Percentiles rank a stretch among this genome's conserved stretches.
Evolutionary conservation across 2,797 vertebrate species (phyloP).

Genomic region (Neoniphon sammara): DNA sequence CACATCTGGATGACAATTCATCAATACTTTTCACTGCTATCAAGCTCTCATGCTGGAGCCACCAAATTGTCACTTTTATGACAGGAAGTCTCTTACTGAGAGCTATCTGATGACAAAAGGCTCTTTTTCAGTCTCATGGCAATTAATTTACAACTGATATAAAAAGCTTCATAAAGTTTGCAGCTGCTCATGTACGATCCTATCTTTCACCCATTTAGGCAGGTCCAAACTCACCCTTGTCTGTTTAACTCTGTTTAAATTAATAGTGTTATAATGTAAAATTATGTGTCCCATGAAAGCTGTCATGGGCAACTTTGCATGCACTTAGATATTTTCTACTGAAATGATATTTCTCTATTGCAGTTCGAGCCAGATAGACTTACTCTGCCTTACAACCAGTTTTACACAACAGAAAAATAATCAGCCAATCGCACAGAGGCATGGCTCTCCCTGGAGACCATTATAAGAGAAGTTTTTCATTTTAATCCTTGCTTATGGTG

Average conservation of each 20-base stretch:
- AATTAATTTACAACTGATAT: constrained; percentile 67
- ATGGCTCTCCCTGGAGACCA: too few species aligned
- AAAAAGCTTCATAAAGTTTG: constrained; percentile 76
- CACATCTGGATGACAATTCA: constrained; percentile 72
- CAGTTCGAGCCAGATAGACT: background rate
- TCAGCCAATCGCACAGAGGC: background rate
- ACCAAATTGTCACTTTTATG: constrained; percentile 59
- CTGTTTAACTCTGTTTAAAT: constrained; percentile 67
- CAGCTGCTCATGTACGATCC: constrained; percentile 62
- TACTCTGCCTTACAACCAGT: background rate
- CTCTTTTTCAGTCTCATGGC: constrained; percentile 52
- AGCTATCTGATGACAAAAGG: constrained; percentile 56
- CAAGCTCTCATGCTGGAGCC: constrained; percentile 47
- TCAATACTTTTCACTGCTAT: constrained; percentile 62
- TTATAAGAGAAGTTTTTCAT: background rate
- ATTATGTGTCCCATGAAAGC: constrained; percentile 31
- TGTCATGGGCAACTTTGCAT: constrained; percentile 34
- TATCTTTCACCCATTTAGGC: constrained; percentile 45
- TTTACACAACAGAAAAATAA: background rate
- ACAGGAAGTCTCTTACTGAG: constrained; percentile 49
- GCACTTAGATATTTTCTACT: constrained; percentile 13
- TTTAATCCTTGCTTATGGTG: background rate
- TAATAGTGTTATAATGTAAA: constrained; percentile 47
- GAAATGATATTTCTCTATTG: constrained; percentile 1
- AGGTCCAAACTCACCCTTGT: constrained; percentile 56